phyloP scores from a whole-genome alignment of 1,140 invertebrate species.

The Pararge aegeria region DNA sequence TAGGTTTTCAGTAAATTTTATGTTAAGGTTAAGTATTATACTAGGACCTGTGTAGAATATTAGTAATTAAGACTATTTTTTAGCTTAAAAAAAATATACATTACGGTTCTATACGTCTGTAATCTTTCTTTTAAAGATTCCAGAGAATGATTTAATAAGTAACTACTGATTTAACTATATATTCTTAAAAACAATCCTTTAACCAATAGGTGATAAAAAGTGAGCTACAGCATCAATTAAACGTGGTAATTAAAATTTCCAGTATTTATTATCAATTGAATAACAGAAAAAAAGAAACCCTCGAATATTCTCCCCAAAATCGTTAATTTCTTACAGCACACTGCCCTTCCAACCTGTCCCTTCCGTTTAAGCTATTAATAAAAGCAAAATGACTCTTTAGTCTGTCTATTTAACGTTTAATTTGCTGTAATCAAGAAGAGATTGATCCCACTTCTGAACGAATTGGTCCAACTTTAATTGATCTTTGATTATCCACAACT shows the following conservation, averaged over 20 bases:
- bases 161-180: too few species aligned
- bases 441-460: constrained; percentile 23
- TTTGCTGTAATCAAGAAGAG: constrained; percentile 42
- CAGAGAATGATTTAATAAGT: too few species aligned
- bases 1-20: too few species aligned
- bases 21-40: too few species aligned
- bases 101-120: too few species aligned
- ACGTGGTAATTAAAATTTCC: background rate
- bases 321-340: constrained; percentile 12
- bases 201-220: too few species aligned
- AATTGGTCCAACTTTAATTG: constrained; percentile 38
- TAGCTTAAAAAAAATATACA: too few species aligned
- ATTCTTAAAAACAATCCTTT: too few species aligned
- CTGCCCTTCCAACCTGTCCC: constrained; percentile 15
- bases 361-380: constrained; percentile 36
- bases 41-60: too few species aligned
- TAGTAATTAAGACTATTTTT: too few species aligned
- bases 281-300: background rate
- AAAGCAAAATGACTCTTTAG: constrained; percentile 55
- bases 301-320: constrained; percentile 12
- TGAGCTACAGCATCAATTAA: background rate
- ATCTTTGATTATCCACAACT: constrained; percentile 34
- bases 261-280: background rate
- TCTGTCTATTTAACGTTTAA: constrained; percentile 48
- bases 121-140: too few species aligned